Conservation (phyloP, 1,140 invertebrate species). For the Matsumurasca onukii region DNA sequence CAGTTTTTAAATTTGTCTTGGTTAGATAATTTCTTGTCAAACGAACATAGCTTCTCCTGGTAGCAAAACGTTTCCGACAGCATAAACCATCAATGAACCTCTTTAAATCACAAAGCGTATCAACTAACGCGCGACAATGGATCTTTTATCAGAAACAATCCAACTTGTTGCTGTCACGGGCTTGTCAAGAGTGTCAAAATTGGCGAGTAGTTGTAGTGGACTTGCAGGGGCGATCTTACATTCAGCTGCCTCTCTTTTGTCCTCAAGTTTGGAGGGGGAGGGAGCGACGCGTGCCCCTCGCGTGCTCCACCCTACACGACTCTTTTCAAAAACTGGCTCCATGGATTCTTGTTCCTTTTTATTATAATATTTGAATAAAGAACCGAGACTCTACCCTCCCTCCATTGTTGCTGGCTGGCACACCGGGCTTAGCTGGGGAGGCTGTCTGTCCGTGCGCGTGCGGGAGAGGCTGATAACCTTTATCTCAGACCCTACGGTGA, state of each 20-base stretch:
- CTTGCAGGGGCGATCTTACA: neutral
- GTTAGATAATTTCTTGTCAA: too few relatives aligned
- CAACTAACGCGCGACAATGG: too few relatives aligned
- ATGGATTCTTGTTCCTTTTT: conserved; percentile 34
- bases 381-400: conserved; percentile 31
- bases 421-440: conserved; percentile 9
- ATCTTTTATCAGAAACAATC: neutral
- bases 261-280: neutral
- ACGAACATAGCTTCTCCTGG: too few relatives aligned
- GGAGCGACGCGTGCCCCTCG: conserved; percentile 24
- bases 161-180: neutral
- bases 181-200: neutral
- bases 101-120: too few relatives aligned
- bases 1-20: too few relatives aligned
- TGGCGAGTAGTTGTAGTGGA: neutral
- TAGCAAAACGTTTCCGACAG: too few relatives aligned
- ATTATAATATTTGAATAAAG: conserved; percentile 37
- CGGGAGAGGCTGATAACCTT: neutral
- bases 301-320: conserved; percentile 22
- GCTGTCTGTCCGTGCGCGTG: neutral
- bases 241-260: neutral
- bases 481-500: conserved; percentile 24
- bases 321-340: conserved; percentile 35
- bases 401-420: conserved; percentile 20
- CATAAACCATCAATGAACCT: too few relatives aligned